Evolutionary conservation across 37 sponge, comb jelly and placozoan genomes (phyloP).

Genomic region (Theonella swinhoei): DNA sequence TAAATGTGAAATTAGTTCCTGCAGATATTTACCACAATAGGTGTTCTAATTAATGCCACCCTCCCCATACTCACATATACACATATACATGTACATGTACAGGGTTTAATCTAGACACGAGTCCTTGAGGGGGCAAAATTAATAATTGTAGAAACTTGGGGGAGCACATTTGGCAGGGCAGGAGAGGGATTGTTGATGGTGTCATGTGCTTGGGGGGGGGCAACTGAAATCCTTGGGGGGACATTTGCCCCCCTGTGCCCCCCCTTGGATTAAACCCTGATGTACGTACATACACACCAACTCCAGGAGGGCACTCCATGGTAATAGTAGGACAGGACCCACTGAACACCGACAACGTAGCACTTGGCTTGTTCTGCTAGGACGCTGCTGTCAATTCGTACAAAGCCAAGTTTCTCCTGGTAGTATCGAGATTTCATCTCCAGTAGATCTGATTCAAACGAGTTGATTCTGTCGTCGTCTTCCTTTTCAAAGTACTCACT

Average conservation of each 20-base stretch:
- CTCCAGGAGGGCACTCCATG: slow-evolving; percentile 96
- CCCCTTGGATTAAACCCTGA: background rate
- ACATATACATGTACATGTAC: background rate
- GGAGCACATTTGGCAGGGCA: no score
- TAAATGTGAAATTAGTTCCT: background rate
- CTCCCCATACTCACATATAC: background rate
- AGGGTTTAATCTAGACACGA: no score
- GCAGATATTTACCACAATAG: no score
- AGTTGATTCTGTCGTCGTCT: slow-evolving; percentile 52
- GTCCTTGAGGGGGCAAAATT: no score
- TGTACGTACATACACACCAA: slow-evolving; percentile 62
- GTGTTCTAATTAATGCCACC: background rate
- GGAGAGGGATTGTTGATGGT: no score
- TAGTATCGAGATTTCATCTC: slow-evolving; percentile 72
- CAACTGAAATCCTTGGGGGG: no score
- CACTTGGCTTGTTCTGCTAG: slow-evolving; percentile 62
- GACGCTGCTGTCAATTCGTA: slow-evolving; percentile 14
- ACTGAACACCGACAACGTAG: slow-evolving; percentile 87
- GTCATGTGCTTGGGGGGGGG: no score
- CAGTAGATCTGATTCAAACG: slow-evolving; percentile 49
- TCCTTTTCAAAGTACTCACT: slow-evolving; percentile 70
- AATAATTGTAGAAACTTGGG: no score
- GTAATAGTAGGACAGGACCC: slow-evolving; percentile 97
- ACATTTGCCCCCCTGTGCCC: no score
- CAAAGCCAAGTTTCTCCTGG: slow-evolving; percentile 69